phyloP scores from a whole-genome alignment of 2,797 vertebrate genomes.

The Rhinichthys osculus region DNA sequence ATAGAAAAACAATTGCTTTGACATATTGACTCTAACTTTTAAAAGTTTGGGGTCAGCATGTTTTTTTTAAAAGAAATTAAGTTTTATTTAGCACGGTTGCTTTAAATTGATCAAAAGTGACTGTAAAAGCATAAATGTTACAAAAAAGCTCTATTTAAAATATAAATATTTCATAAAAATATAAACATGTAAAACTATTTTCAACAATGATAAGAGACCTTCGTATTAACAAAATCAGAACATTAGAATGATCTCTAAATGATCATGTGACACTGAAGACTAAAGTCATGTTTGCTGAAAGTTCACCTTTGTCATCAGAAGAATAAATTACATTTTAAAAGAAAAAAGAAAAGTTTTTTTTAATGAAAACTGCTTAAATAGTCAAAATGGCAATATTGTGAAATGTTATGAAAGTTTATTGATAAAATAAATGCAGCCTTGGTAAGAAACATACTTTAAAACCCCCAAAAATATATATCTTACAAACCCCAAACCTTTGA shows the following conservation, averaged over 20 bases:
- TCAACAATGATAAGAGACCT: not conserved
- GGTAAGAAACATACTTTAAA: not conserved
- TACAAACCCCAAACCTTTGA: not conserved
- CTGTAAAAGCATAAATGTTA: not conserved
- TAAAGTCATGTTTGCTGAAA: not conserved
- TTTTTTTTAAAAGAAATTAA: not conserved
- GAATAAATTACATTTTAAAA: not conserved
- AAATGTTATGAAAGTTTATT: not conserved
- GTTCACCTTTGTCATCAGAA: not conserved
- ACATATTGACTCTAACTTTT: not conserved
- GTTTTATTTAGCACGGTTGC: not conserved
- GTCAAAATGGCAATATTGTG: not conserved
- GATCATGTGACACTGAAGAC: not conserved
- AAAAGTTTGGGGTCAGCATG: not conserved
- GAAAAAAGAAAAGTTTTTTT: not conserved
- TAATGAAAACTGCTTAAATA: not conserved
- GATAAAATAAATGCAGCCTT: not conserved
- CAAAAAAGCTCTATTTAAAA: not conserved
- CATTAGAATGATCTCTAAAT: not conserved
- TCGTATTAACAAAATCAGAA: not conserved
- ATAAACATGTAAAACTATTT: not conserved
- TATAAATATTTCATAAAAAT: not conserved
- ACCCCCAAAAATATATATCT: too few species aligned
- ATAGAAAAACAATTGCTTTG: not conserved
- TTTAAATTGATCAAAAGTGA: not conserved